Conservation (phyloP, 2,113 vertebrate species). For the Alexandromys fortis region DNA sequence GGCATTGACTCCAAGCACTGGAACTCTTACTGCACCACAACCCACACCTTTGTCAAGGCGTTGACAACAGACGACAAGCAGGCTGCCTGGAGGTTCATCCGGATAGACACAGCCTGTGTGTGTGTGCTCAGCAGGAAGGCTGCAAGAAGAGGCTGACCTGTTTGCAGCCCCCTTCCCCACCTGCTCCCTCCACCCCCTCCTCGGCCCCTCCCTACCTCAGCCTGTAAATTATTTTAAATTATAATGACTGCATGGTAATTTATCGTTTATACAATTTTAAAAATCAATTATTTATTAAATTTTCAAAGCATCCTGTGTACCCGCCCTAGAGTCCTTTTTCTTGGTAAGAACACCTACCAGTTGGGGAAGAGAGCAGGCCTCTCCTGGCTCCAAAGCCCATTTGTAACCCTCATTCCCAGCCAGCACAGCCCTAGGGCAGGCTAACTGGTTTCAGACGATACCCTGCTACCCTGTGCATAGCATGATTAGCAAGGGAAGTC, state of each 20-base stretch:
- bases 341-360: neutral
- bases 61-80: conserved; percentile 93
- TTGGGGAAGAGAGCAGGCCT: accelerated
- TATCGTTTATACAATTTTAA: conserved; percentile 98
- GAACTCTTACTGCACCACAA: conserved; percentile 99
- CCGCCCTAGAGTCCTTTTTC: conserved; percentile 45
- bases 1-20: conserved; percentile 97
- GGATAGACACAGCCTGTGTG: conserved; percentile 96
- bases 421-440: neutral
- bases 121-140: conserved; percentile 97
- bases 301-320: conserved; percentile 84
- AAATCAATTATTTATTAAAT: conserved; percentile 92
- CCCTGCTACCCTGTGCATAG: neutral
- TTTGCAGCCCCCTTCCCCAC: neutral
- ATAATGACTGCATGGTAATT: conserved; percentile 99
- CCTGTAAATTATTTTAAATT: conserved; percentile 99
- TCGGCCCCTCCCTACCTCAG: conserved; percentile 95
- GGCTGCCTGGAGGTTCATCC: conserved; percentile 96
- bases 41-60: conserved; percentile 96
- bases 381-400: neutral
- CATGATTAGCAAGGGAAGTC: conserved; percentile 27
- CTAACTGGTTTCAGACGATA: neutral
- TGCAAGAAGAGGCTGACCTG: conserved; percentile 86
- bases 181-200: conserved; percentile 70
- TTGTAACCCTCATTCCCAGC: neutral